Evolutionary conservation across 2,888 invertebrate genomes (phyloP).

Genomic region (Electrophaes corylata): DNA sequence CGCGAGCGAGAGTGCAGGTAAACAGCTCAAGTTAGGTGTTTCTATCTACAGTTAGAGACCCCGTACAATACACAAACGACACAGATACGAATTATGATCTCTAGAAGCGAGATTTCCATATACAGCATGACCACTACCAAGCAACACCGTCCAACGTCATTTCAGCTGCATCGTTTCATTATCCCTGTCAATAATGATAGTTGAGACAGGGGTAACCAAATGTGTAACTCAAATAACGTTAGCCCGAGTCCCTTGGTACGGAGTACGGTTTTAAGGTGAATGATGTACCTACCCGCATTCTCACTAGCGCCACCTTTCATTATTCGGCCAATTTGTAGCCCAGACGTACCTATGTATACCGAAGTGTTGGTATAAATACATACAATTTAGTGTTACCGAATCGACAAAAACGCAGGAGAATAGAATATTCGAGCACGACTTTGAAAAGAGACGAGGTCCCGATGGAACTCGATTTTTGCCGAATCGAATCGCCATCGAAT

Average conservation of each 20-base stretch:
- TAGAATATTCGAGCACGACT: background rate
- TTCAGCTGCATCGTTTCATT: background rate
- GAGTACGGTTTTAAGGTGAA: background rate
- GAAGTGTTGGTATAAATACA: constrained; percentile 31
- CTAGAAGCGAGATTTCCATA: constrained; percentile 25
- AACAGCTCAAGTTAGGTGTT: constrained; percentile 34
- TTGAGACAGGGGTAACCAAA: background rate
- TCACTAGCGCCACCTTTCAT: constrained; percentile 40
- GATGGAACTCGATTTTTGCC: background rate
- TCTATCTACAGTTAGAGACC: constrained; percentile 36
- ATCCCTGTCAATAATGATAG: background rate
- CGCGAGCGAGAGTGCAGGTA: constrained; percentile 44
- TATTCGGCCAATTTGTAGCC: constrained; percentile 37
- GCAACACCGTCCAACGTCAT: background rate
- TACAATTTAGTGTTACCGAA: constrained; percentile 26
- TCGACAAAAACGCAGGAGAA: background rate
- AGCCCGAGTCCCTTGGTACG: constrained; percentile 6
- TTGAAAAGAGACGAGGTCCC: background rate
- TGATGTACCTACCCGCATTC: constrained; percentile 41
- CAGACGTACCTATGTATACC: constrained; percentile 39
- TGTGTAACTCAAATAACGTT: background rate
- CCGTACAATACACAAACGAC: constrained; percentile 26
- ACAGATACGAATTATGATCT: constrained; percentile 27
- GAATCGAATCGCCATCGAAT: background rate
- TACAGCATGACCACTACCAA: constrained; percentile 19